These are phyloP conservation scores for Scopus umbretta DNA, from an alignment of 2,113 vertebrate genomes.

Conservation along the genomic window DNA sequence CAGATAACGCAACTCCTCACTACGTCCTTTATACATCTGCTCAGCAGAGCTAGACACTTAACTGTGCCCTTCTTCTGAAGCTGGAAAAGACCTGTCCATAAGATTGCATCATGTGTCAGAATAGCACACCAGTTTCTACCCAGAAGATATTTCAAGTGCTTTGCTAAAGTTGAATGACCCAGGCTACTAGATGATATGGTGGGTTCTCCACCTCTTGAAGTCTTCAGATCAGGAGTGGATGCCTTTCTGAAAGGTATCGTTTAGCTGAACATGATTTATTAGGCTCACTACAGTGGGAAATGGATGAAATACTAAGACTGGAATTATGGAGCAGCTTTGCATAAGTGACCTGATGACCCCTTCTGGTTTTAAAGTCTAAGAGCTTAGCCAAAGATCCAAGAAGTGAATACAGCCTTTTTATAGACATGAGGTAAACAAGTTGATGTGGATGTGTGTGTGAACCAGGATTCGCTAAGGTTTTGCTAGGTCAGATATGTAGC, in stretches of 20 bases:
- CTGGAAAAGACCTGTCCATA: background rate
- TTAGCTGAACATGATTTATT: background rate
- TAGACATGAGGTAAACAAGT: constrained; percentile 10
- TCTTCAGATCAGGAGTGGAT: background rate
- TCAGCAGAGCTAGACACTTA: background rate
- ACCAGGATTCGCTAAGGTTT: background rate
- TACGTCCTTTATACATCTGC: background rate
- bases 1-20: background rate
- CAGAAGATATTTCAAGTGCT: background rate
- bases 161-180: background rate
- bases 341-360: background rate
- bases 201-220: background rate
- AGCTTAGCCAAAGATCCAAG: background rate
- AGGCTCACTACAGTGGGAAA: background rate
- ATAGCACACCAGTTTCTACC: background rate
- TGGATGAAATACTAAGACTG: background rate
- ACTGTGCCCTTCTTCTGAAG: background rate
- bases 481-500: background rate
- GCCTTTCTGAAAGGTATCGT: background rate
- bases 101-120: background rate
- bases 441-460: background rate
- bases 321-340: background rate
- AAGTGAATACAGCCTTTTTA: background rate
- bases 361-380: constrained; percentile 14
- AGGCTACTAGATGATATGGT: background rate